Evolutionary conservation across 2,797 vertebrate species (phyloP), one percentile per base, ranked within the genome.

Genomic region (Pseudopleuronectes americanus): DNA sequence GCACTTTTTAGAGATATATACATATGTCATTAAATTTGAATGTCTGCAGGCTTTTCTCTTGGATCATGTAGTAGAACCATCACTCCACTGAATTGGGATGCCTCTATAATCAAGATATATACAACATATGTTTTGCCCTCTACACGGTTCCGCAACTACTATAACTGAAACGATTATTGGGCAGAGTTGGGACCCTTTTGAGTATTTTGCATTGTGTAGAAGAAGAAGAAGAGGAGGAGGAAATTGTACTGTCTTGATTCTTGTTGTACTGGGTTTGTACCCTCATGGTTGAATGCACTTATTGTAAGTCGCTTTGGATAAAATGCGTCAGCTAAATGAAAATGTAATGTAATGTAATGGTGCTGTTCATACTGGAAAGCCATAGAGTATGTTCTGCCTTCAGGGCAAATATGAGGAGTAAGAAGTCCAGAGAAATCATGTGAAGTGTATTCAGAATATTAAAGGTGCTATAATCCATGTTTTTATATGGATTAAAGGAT

Each of bases 1-100:
- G 16, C 8, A 19, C 36, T 59, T 69, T 60, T 64, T 17, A 68
- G 5, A n/a, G 53, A 16, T 24, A 8, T 56, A 4, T n/a, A 64
- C 4, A 60, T 49, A 41, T 38, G 26, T 38, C 53, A 59, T 59
- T 23, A 23, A 16, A 55, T 47, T 31, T 66, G 10, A 24, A 24
- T 31, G 38, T 48, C 9, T 28, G 3, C 51, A 10, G 60, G 57
- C 41, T 63, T 72, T 57, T 52, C 51, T 49, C 31, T 12, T 48
- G 21, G 21, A 33, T 28, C 61, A 49, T 8, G 0, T 24, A 36
- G 0, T 24, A 36, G 7, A 75, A 22, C 17, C 31, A 57, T 38
- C 14, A 19, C 22, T 4, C 12, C 41, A 43, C 52, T 38, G 26
- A 57, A 45, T 1, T 14, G 3, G 3, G 8, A 16, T 2, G 6